Base-by-base conservation (phyloP, 2,113 vertebrate genomes). In the Heterotilapia buettikoferi region DNA sequence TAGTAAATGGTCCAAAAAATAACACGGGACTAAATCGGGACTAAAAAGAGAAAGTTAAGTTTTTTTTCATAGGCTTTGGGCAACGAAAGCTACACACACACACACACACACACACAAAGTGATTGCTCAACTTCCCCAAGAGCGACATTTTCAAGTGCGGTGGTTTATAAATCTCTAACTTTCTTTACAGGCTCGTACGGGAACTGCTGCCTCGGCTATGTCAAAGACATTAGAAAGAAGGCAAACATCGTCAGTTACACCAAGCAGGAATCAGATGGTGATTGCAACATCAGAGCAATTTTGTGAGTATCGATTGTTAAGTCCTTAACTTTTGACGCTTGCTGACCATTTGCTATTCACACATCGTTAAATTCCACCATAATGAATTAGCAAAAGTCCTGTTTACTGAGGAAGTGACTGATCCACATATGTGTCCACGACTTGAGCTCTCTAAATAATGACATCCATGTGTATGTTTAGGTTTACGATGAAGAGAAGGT, bases 221-320 rank as follows among this genome's bases (percentile, higher is more conserved):
- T 82, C 2, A 0, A 0, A 0, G 84, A 1, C 0, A n/a, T 86
- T 12, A 71, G 2, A 10, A 5, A 0, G 2, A 92, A 45, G 68
- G 85, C 0, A 52, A 89, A 52, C 18, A 59, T 95, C 0, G 2
- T 76, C 31, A 4, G n/a, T 26, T 97, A 94, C 93, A 88, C 86
- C 79, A 84, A 71, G 1, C 97, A 97, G 92, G 88, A 95, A 93
- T 91, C 93, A 80, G 97, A 97, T 85, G 97, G 97, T 1, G 95
- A 94, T 71, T 97, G 97, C 91, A 97, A 97, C 94, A 90, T 96
- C 47, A 89, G 59, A 24, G 97, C 97, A 12, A 84, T 96, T 78
- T 87, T 96, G 97, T 97, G 89, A 96, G 97, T 95, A 40, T 21
- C 3, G 36, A 36, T 43, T 40, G 9, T 45, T 50, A 29, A 71